Percentiles rank a stretch among this genome's conserved stretches.
Evolutionary conservation across 2,797 vertebrate genomes (phyloP).

Genomic region (Argyrosomus regius): DNA sequence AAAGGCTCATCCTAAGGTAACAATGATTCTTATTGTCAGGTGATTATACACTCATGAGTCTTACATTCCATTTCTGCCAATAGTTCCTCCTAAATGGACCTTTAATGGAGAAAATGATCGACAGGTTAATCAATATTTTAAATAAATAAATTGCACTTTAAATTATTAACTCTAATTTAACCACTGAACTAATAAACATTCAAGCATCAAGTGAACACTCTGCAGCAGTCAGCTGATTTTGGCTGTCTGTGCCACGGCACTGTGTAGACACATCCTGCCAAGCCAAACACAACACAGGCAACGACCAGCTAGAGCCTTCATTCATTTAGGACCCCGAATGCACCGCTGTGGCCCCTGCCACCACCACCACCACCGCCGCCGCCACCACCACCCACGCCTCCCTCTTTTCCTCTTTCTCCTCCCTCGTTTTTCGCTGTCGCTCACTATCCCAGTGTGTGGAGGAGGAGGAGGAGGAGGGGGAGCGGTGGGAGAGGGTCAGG

Average conservation of each 20-base stretch:
- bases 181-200: conserved; percentile 29
- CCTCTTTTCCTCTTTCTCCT: conserved; percentile 4
- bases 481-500: conserved; percentile 72
- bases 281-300: conserved; percentile 66
- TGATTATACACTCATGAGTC: no score
- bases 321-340: conserved; percentile 53
- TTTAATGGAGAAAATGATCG: no score
- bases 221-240: conserved; percentile 72
- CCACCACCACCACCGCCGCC: not conserved
- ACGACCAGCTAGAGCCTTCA: conserved; percentile 45
- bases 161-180: conserved; percentile 36
- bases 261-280: conserved; percentile 61
- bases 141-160: not conserved
- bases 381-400: conserved; percentile 21
- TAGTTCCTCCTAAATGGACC: no score
- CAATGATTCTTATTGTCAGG: no score
- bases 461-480: conserved; percentile 54
- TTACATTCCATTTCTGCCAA: no score
- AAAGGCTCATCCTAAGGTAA: no score
- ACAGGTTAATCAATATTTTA: no score
- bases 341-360: conserved; percentile 22
- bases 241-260: conserved; percentile 42
- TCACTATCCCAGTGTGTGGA: conserved; percentile 57
- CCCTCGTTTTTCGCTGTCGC: conserved; percentile 29
- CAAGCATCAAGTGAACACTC: conserved; percentile 20